Evolutionary conservation across 2,797 vertebrate genomes (phyloP), one percentile per base, ranked within the genome.

Genomic region (Parauchenoglanis punctatus): DNA sequence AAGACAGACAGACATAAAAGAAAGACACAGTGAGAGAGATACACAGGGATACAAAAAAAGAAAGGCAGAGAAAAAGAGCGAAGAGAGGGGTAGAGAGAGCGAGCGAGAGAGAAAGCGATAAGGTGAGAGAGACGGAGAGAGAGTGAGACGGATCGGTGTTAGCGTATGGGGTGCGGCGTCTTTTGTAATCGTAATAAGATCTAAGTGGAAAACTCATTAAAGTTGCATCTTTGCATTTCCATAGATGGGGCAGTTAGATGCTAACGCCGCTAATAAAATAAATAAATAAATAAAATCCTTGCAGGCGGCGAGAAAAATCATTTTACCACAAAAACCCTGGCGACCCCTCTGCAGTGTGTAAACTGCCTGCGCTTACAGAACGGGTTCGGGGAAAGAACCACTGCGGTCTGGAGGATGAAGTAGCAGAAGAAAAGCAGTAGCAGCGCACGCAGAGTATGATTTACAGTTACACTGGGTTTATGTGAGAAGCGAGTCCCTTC

Each of bases 151-250:
- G 54, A 59, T 23, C 18, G 49, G 83, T 56, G 40, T 82, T 81
- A 18, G 25, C n/a, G 73, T 78, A 87, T 68, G 52, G 89, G 87
- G 87, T 73, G 86, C 87, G 90, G 88, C 89, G 86, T 90, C 61
- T 81, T 56, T 28, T 58, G 87, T 89, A 89, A 91, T 88, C 28
- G 88, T 86, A 90, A 92, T 87, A 89, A 90, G 92, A 90, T 85
- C 88, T 25, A 35, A 82, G 44, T 87, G 92, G 91, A 95, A 93
- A 91, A 90, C 86, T 93, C 92, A 94, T 93, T 85, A 94, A 94
- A 93, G 90, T 93, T 94, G 92, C 76, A 94, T 91, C 54, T 52
- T 58, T 35, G 75, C 49, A 87, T 52, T 56, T 76, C 31, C 75
- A 83, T 84, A 75, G 77, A 84, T 7, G 54, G 78, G n/a, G 12